These are phyloP conservation scores for Seladonia tumulorum DNA, from an alignment of 2,888 invertebrate genomes.

Conservation along the genomic window DNA sequence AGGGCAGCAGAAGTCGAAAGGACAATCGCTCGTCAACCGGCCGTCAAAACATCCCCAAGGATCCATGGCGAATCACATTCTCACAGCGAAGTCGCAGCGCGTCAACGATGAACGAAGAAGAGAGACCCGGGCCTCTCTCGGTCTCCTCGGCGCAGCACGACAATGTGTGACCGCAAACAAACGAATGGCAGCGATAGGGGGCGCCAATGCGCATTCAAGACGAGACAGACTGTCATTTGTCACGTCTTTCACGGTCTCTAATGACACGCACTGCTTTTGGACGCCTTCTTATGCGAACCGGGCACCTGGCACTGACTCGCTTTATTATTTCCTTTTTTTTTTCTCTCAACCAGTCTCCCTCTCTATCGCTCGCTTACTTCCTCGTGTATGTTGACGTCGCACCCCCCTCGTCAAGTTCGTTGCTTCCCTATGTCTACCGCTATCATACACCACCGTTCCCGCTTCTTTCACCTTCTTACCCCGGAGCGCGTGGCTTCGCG, in stretches of 20 bases:
- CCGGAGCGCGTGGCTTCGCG: constrained; percentile 62
- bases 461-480: constrained; percentile 43
- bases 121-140: background rate
- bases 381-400: background rate
- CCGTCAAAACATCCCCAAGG: constrained; percentile 84
- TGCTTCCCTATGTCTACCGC: constrained; percentile 45
- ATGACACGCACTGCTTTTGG: constrained; percentile 84
- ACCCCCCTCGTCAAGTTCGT: constrained; percentile 11
- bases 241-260: constrained; percentile 83
- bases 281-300: constrained; percentile 79
- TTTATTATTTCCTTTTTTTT: constrained; percentile 77
- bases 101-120: constrained; percentile 61
- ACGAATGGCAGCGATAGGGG: constrained; percentile 83
- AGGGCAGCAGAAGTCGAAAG: constrained; percentile 66
- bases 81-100: constrained; percentile 68
- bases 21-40: constrained; percentile 83
- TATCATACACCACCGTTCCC: constrained; percentile 52
- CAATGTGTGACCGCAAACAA: constrained; percentile 84
- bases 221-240: constrained; percentile 83
- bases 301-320: constrained; percentile 82
- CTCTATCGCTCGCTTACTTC: background rate
- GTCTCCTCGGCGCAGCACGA: constrained; percentile 63
- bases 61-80: constrained; percentile 82
- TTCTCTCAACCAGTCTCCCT: constrained; percentile 37
- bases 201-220: constrained; percentile 82